Conservation (phyloP, 2,888 invertebrate species). For the Bombylius major region DNA sequence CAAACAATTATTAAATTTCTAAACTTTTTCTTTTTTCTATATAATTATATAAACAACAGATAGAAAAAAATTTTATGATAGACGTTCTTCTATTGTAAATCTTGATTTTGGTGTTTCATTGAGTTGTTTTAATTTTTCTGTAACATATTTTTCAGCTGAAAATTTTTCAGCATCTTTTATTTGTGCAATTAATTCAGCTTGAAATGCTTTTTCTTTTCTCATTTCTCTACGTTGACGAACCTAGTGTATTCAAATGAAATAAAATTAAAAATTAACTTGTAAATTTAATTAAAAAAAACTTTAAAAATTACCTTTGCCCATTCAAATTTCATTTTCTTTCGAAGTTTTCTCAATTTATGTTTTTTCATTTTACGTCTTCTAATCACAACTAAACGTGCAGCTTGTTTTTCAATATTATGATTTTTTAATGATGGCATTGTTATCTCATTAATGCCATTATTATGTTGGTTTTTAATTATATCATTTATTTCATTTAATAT, state of each 20-base stretch:
- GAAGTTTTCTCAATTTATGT: conserved; percentile 67
- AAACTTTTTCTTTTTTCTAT: too few relatives aligned
- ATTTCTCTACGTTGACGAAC: conserved; percentile 54
- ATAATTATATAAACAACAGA: too few relatives aligned
- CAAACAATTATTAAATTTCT: too few relatives aligned
- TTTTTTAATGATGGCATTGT: neutral
- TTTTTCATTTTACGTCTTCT: conserved; percentile 75
- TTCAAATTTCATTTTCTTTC: conserved; percentile 64
- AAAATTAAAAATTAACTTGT: neutral
- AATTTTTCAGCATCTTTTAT: conserved; percentile 63
- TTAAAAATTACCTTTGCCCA: conserved; percentile 50
- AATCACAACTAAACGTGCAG: conserved; percentile 61
- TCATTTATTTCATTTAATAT: conserved; percentile 29
- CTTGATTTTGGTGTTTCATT: neutral
- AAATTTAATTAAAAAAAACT: neutral
- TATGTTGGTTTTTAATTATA: conserved; percentile 13
- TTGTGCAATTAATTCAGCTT: conserved; percentile 52
- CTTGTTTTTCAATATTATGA: conserved; percentile 48
- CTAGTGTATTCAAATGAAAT: conserved; percentile 27
- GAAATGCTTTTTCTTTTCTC: conserved; percentile 65
- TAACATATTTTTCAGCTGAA: conserved; percentile 59
- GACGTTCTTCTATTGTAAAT: too few relatives aligned
- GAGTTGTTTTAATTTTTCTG: conserved; percentile 42
- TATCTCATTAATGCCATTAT: neutral
- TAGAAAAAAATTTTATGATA: too few relatives aligned